Evolutionary conservation across 2,888 invertebrate genomes (phyloP), one percentile per base, ranked within the genome.

Genomic region (Leptogaster cylindrica): DNA sequence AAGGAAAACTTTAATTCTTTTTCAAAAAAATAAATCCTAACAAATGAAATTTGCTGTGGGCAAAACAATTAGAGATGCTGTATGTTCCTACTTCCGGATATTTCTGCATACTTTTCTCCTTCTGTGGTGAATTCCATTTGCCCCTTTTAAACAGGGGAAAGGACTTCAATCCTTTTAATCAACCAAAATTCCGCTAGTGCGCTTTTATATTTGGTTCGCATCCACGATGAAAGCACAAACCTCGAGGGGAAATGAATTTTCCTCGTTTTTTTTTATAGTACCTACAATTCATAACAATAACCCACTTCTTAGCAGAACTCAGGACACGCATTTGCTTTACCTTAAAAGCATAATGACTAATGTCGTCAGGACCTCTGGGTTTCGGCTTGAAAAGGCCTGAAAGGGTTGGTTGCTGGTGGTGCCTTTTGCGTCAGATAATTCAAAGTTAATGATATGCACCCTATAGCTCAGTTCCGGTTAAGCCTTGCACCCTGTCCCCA

Each of bases 361-460:
- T 64, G 25, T 50, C 51, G 25, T 25, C 31, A 31, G 46, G 33
- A 36, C 23, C 25, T 10, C 18, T 23, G 27, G 28, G 20, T 20
- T 39, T 28, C 39, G 69, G 64, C 66, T 64, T 69, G 66, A 69
- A 69, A 69, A 69, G 69, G 66, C 64, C 63, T 55, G 36, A 28
- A 12, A 41, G 55, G 55, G 46, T 64, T 64, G 55, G 36, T 46
- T 14, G 33, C 39, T 55, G 44, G 58, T 41, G 58, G 39, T 58
- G 58, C 39, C 36, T 46, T 63, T 46, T 65, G 50, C 64, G 64
- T 65, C 52, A 66, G 66, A 69, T 69, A 69, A 66, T 64, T 64
- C 33, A 36, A 46, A 68, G 55, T 68, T 73, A 73, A 73, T 73
- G 73, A 73, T 73, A 73, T 73, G 73, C 73, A 73, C 73, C 73